Evolutionary conservation across 2,113 vertebrate species (phyloP), one percentile per base, ranked within the genome.

Genomic region (Eulemur macaco): DNA sequence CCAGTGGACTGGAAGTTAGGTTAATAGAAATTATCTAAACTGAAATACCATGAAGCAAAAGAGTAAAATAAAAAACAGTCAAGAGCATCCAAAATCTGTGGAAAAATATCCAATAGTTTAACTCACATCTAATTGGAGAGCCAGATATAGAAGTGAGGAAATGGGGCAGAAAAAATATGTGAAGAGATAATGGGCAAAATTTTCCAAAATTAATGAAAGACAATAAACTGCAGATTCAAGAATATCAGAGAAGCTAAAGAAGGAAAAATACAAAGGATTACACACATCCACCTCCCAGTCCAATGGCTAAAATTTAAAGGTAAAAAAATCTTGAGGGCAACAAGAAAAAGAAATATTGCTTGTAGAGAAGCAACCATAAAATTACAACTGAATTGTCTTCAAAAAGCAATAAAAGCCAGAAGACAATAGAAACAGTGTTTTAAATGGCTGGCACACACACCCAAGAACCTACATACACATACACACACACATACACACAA

Each of bases 151-250:
- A 92, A 68, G 29, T 64, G 14, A 21, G 12, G 6, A 14, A 83
- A 27, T 27, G 9, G 45, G 5, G 37, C 13, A 14, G 21, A 56
- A 82, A 76, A 92, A 73, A 42, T 13, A 89, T 37, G 0, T 54
- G 21, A 64, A 39, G 42, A 83, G 64, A 39, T 31, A 94, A 84
- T 39, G 52, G 6, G 17, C 3, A 68, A 68, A 31, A 94, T 29
- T 91, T 83, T 87, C n/a, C 42, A 81, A 86, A 94, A 87, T 66
- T 83, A 64, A 89, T n/a, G 20, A 94, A 83, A 95, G 29, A 74
- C 27, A 94, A 39, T n/a, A 73, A 78, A 54, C 50, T 7, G 68
- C 4, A 84, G 76, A 58, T 82, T 9, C 34, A 86, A 86, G 17
- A 94, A 77, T 50, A 37, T 47, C 80, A 76, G 37, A 56, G 17